Base-by-base conservation (phyloP, 2,797 vertebrate genomes). In the Gorsachius magnificus region DNA sequence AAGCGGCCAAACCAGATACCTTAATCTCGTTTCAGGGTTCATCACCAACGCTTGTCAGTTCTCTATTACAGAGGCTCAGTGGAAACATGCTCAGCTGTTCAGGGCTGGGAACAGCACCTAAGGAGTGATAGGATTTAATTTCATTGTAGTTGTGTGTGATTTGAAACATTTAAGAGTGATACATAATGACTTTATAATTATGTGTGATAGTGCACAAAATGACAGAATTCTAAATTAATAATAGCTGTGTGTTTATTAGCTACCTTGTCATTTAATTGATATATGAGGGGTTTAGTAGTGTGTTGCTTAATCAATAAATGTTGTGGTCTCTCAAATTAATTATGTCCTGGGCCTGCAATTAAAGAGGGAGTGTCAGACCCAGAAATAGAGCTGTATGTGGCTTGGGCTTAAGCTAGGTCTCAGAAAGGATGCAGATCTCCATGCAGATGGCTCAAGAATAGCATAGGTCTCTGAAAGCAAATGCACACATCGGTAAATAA, bases 301-400 rank as follows among this genome's bases (percentile, higher is more conserved):
- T 36, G 31, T 36, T 71, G 11, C 15, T 90, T 64, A 54, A 16
- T 43, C 41, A 43, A 1, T 31, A 48, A 68, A 33, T 38, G 24
- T 17, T 21, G 5, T 35, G 16, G 2, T 41, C 1, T 86, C 15
- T 61, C 65, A 38, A 57, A 13, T 63, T 38, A 41, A 3, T 68
- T 46, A 2, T 0, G 0, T 19, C 10, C 51, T 21, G 21, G 35
- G 10, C 26, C 10, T 75, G 29, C 29, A 53, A 2, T 80, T 25
- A 4, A 31, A 50, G 54, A 65, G 33, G 36, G 13, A 35, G 6
- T 63, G 41, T 19, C 28, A 65, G 53, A 41, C 16, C 45, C 17
- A 0, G 41, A 35, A 18, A 45, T 10, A 64, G 36, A 43, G 11
- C 9, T 6, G 1, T 53, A 9, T 10, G 22, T 60, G 56, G 1